Conservation (phyloP, 37 sponge, comb jelly and placozoan species). For the Mnemiopsis leidyi region DNA sequence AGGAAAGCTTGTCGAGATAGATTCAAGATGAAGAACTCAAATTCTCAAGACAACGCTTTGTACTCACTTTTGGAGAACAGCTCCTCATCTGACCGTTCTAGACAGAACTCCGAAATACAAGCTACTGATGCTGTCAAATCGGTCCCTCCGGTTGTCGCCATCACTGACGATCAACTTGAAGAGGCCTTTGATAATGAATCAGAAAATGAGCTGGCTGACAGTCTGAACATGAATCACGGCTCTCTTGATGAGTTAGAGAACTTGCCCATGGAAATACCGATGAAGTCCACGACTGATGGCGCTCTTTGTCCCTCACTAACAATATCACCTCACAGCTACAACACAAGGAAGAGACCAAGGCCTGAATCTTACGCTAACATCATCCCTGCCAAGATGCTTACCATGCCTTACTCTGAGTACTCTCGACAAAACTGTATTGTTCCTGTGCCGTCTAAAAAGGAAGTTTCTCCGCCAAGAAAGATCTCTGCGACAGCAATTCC, state of each 20-base stretch:
- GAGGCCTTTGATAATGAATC: neutral
- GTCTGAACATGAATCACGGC: neutral
- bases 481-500: neutral
- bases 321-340: conserved; percentile 58
- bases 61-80: neutral
- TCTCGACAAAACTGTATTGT: neutral
- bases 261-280: conserved; percentile 22
- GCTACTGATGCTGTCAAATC: neutral
- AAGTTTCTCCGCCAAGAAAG: neutral
- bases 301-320: neutral
- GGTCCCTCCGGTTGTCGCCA: neutral
- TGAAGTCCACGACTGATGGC: conserved; percentile 1
- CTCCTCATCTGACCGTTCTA: neutral
- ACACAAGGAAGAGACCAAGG: conserved; percentile 56
- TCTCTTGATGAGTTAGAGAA: conserved; percentile 8
- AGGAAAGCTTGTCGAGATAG: conserved; percentile 50
- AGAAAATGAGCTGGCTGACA: neutral
- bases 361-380: conserved; percentile 51
- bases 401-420: conserved; percentile 8
- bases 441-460: neutral
- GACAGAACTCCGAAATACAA: neutral
- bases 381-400: conserved; percentile 53
- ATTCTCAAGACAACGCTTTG: neutral
- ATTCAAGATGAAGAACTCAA: conserved; percentile 24
- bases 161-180: neutral